Base-by-base conservation (phyloP, 1,140 invertebrate genomes). In the Oreohelix idahoensis region DNA sequence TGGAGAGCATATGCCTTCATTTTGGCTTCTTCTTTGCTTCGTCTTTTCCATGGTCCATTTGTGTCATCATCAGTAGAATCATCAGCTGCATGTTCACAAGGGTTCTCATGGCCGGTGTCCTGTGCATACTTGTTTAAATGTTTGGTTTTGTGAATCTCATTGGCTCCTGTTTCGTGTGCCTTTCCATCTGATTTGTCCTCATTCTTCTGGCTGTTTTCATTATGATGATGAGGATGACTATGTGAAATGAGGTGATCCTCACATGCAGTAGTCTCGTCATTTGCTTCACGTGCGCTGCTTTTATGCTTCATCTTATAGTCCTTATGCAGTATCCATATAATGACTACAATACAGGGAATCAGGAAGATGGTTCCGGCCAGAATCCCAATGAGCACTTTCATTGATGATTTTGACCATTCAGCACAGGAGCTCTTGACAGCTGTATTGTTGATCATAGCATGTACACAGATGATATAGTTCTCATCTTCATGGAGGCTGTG, bases 391-490 rank as follows among this genome's bases (percentile, higher is more conserved):
- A 81, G 38, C 8, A 81, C 71, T 71, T 81, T 81, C 36, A 81
- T 45, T 15, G 79, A 81, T 2, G 36, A 45, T 49, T 71, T 32
- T 11, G 45, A 58, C 79, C 79, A 81, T 20, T 49, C 32, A n/a
- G 39, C 79, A 36, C 79, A 81, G 38, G 69, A 36, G 13, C 63
- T 53, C 39, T 71, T 49, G n/a, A 71, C 69, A 0, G 42, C 39
- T 32, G 79, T 81, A 8, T 63, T 66, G 58, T 79, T 79, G 77
- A 79, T 8, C 66, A 80, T 80, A 23, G 39, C 79, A 35, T 80
- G 79, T 13, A 82, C 80, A n/a, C 80, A 82, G 42, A 82, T 82
- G 36, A 36, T 36, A 39, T 82, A 82, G 51, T 82, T 29, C 39
- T 82, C 51, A 39, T 82, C 80, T 17, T 73, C 39, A 39, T 82